Base-by-base conservation (phyloP, 1,140 invertebrate species). In the Parasteatoda tepidariorum region DNA sequence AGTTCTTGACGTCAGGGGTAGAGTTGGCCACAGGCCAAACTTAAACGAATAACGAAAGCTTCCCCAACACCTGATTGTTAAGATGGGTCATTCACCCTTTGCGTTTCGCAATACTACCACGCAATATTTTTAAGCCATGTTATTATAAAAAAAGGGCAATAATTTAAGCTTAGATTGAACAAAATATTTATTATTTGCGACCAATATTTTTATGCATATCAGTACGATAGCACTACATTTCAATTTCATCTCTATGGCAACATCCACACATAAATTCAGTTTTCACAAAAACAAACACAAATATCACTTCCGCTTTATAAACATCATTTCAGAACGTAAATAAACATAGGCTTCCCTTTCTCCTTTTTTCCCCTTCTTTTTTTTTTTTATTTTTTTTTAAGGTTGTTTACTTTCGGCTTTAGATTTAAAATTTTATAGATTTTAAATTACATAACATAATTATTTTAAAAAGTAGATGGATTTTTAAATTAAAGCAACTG, bases 21-120 rank as follows among this genome's bases (percentile, higher is more conserved):
- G 57, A 57, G 62, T 79, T 79, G 64, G 76, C 76, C 48, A 62
- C 24, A 64, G 38, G 38, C 26, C 59, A 34, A 76, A 76, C 38
- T 18, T 48, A 18, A 48, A 48, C 18, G 18, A 13, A 48, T 13
- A 18, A 33, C 28, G 18, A 57, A 28, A 75, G n/a, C 33, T 54
- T 61, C 59, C 76, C 48, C 34, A 68, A 79, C 75, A 79, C 48
- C 41, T 55, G 75, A 79, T 67, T 68, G 33, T 79, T 79, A 57
- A 38, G 22, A 26, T 24, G 48, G 76, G 76, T 79, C 76, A 68
- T 79, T 79, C 62, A 79, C 76, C 76, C 70, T 48, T 79, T 68
- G 62, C 48, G 61, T 79, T 79, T 79, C 76, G 64, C 22, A 78
- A 64, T 24, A 48, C 33, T 30, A 6, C 33, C 30, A 68, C 30